These are phyloP conservation scores for Tineola bisselliella DNA, from an alignment of 2,888 invertebrate genomes.

Conservation along the genomic window DNA sequence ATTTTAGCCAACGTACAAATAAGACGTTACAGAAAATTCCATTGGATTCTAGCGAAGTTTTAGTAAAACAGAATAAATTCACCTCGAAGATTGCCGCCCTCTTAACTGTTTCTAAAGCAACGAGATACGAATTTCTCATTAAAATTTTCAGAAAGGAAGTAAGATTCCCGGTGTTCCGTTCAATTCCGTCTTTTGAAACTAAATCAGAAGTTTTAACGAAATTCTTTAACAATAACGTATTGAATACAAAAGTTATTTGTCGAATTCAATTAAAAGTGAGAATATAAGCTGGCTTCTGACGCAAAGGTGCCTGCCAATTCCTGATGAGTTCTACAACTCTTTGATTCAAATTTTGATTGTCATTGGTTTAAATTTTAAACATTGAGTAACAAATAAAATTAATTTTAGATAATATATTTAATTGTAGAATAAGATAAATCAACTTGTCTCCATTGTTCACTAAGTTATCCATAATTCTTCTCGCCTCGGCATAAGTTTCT, in stretches of 20 bases:
- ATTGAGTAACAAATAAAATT: not conserved
- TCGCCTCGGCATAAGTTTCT: not conserved
- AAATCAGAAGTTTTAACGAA: constrained; percentile 54
- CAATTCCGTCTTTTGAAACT: constrained; percentile 57
- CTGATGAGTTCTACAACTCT: not conserved
- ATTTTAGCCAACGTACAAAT: constrained; percentile 45
- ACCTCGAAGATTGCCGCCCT: constrained; percentile 40
- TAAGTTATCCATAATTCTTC: not conserved
- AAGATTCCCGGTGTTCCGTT: constrained; percentile 45
- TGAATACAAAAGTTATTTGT: constrained; percentile 31
- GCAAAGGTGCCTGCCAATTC: constrained; percentile 4
- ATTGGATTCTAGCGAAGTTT: constrained; percentile 40
- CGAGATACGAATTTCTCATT: constrained; percentile 62
- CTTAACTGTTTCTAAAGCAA: constrained; percentile 45
- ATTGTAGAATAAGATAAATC: not conserved
- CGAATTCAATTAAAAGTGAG: constrained; percentile 25
- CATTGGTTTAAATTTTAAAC: too few relatives aligned
- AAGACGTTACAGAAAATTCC: constrained; percentile 40
- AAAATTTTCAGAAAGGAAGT: constrained; percentile 51
- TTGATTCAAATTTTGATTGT: too few relatives aligned
- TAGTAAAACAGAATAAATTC: constrained; percentile 45
- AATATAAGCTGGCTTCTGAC: constrained; percentile 4
- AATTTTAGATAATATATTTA: not conserved
- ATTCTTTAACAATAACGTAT: constrained; percentile 49
- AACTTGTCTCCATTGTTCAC: not conserved